These are phyloP conservation scores for Cydia pomonella DNA, from an alignment of 1,140 invertebrate species.

Conservation along the genomic window DNA sequence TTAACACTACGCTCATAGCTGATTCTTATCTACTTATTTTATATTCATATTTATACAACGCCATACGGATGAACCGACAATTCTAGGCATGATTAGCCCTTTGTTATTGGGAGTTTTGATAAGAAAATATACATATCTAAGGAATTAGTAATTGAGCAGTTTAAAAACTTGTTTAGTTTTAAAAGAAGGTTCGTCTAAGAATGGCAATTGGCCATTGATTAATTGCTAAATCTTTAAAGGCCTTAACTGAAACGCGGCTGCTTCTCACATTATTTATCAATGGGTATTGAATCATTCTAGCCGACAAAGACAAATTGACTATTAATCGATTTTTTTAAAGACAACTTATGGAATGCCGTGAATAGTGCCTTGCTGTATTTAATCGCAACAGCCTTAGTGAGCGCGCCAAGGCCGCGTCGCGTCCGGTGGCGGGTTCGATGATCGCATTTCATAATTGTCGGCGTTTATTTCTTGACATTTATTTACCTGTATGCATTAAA, in stretches of 20 bases:
- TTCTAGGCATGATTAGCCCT: no score
- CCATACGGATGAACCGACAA: not conserved
- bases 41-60: not conserved
- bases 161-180: no score
- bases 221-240: not conserved
- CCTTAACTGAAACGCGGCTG: not conserved
- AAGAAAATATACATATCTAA: no score
- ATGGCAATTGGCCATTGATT: no score
- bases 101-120: no score
- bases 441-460: slow-evolving; percentile 33
- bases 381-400: slow-evolving; percentile 39
- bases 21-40: not conserved
- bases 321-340: not conserved
- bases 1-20: not conserved
- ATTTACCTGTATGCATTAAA: slow-evolving; percentile 17
- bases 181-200: no score
- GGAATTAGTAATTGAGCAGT: no score
- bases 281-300: not conserved
- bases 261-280: slow-evolving; percentile 2
- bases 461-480: not conserved
- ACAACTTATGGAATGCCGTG: not conserved
- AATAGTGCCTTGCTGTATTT: not conserved
- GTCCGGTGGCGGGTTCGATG: slow-evolving; percentile 51
- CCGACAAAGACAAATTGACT: not conserved
- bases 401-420: slow-evolving; percentile 47